Conservation (phyloP, 1,140 invertebrate genomes). For the Cryptotermes secundus region DNA sequence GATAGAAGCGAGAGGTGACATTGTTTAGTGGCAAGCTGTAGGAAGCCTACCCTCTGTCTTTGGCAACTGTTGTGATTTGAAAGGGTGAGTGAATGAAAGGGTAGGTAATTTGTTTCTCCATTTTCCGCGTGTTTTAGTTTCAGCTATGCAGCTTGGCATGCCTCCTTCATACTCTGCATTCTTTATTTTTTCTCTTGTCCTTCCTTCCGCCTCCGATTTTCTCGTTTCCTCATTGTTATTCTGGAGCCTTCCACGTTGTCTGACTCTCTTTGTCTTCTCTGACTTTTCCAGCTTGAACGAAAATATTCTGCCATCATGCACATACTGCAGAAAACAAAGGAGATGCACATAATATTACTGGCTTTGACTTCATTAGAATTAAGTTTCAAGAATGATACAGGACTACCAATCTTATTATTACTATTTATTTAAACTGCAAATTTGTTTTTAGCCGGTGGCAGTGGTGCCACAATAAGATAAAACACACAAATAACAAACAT, state of each 20-base stretch:
- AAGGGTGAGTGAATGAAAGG: background rate
- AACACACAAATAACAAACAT: too few species aligned
- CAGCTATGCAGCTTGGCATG: background rate
- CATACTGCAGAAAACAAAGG: background rate
- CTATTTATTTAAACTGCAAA: too few species aligned
- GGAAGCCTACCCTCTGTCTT: background rate
- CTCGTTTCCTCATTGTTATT: conserved; percentile 4
- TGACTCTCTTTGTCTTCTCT: background rate
- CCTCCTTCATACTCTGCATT: background rate
- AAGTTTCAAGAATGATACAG: too few species aligned
- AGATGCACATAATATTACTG: too few species aligned
- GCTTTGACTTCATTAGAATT: too few species aligned
- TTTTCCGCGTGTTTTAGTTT: conserved; percentile 19
- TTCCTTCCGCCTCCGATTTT: background rate
- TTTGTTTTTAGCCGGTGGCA: too few species aligned
- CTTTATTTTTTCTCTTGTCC: background rate
- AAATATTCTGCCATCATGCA: background rate
- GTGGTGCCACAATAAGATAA: too few species aligned
- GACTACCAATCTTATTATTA: too few species aligned
- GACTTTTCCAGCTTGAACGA: background rate
- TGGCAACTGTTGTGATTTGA: background rate
- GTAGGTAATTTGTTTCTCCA: conserved; percentile 16
- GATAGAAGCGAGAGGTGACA: background rate
- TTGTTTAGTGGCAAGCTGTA: background rate
- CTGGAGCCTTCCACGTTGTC: background rate